phyloP scores from a whole-genome alignment of 2,113 vertebrate genomes.

The Caretta caretta region DNA sequence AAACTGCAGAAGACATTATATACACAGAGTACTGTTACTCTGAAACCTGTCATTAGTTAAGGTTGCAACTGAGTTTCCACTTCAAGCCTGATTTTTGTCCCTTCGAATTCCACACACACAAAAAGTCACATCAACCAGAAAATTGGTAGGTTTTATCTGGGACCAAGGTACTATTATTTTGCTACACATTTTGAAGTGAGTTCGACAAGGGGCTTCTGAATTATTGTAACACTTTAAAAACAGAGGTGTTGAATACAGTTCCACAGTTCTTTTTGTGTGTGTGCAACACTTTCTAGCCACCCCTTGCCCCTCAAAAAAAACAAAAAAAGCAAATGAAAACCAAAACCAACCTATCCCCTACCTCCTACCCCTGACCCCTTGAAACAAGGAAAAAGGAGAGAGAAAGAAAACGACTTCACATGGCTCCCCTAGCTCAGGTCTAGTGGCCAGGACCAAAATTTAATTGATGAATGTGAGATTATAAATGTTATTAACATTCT shows the following conservation, averaged over 20 bases:
- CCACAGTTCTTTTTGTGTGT: neutral
- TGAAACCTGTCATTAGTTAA: neutral
- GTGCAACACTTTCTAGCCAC: neutral
- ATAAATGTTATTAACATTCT: neutral
- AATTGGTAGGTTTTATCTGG: neutral
- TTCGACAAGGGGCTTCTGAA: fast-evolving
- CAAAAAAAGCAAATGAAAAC: neutral
- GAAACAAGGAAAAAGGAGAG: neutral
- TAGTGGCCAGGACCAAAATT: neutral
- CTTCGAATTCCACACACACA: neutral
- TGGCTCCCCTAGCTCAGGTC: neutral
- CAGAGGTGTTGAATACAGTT: neutral
- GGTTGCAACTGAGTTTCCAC: neutral
- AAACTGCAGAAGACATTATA: no score
- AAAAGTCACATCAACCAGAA: neutral
- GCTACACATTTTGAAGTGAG: neutral
- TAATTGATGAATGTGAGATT: neutral
- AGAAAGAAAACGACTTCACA: neutral
- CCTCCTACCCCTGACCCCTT: neutral
- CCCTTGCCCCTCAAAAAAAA: neutral
- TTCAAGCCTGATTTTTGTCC: neutral
- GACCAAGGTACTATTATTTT: neutral
- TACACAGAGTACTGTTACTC: no score
- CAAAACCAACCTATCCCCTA: neutral
- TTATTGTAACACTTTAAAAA: neutral